A percentile compares a stretch with the other conserved stretches of the same genome.
Conservation (phyloP, 2,888 invertebrate species). For the Caenorhabditis panamensis region DNA sequence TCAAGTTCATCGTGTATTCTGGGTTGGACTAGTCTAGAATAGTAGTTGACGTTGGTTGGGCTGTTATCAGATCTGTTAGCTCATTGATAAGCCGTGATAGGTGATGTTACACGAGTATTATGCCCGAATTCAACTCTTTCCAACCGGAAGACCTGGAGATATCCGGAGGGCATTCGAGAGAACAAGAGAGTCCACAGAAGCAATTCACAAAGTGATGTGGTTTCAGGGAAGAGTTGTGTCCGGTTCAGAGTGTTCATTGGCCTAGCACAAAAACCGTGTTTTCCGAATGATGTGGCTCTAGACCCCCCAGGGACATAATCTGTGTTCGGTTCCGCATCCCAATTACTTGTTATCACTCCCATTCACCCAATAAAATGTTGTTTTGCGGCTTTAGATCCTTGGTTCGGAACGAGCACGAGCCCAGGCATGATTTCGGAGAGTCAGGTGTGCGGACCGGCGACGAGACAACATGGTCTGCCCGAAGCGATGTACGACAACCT, state of each 20-base stretch:
- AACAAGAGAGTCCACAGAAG: background rate
- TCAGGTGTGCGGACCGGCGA: conserved; percentile 51
- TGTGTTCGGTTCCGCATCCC: background rate
- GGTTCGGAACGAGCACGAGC: conserved; percentile 14
- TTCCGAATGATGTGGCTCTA: background rate
- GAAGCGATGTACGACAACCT: conserved; percentile 51
- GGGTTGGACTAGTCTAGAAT: no score
- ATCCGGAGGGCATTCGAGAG: background rate
- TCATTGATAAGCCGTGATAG: no score
- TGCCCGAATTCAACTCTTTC: no score
- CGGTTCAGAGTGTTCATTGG: background rate
- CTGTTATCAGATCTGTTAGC: background rate
- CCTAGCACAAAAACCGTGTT: background rate
- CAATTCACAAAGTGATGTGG: background rate
- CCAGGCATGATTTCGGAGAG: conserved; percentile 4
- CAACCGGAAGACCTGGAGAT: background rate
- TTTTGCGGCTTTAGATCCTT: background rate
- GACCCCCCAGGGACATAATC: background rate
- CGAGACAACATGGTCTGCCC: conserved; percentile 39
- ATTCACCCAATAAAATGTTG: background rate
- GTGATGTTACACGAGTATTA: no score
- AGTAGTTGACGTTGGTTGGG: no score
- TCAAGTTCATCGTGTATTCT: no score
- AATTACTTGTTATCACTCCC: background rate
- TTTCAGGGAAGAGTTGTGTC: background rate